Evolutionary conservation across 2,113 vertebrate genomes (phyloP), one percentile per base, ranked within the genome.

Genomic region (Nothobranchius furzeri): DNA sequence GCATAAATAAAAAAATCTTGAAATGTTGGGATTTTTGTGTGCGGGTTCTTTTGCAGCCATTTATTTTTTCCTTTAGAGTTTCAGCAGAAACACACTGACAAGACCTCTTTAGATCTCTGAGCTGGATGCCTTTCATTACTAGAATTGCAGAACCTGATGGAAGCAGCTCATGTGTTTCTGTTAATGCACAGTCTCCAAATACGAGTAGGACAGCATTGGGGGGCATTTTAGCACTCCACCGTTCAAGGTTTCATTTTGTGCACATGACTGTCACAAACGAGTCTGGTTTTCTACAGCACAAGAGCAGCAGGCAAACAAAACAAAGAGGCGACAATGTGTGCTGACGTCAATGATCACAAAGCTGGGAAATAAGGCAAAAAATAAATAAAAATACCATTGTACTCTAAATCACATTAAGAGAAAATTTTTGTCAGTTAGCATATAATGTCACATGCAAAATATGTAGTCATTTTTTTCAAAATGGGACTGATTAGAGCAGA

Each of bases 41-140:
- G 9, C 49, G 47, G 20, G 49, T 37, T 48, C 55, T 7, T 53
- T 76, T 53, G 55, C 12, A 60, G 57, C 59, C 59, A 25, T 55
- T 59, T 65, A n/a, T 40, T 40, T 9, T 40, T 40, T 7, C 37
- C 37, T 30, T 71, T 30, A 63, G 53, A 30, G 60, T 61, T 76
- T 60, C 13, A 43, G 65, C 20, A 45, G 25, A 65, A 50, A 64
- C 50, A 60, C 45, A 60, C 36, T 8, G 37, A 40, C 37, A 40
- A 55, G 47, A 48, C 70, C 74, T 66, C 64, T 62, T 78, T 76
- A 69, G 57, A 75, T 68, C 37, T 70, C 58, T 30, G 64, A 63
- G 77, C 56, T 69, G 65, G 66, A 90, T 81, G 77, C 75, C 73
- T 58, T 60, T 76, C 82, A 80, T 81, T 77, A 65, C 65, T 79